These are phyloP conservation scores for Ceratina japonica DNA, from an alignment of 1,140 invertebrate species.

Conservation along the genomic window DNA sequence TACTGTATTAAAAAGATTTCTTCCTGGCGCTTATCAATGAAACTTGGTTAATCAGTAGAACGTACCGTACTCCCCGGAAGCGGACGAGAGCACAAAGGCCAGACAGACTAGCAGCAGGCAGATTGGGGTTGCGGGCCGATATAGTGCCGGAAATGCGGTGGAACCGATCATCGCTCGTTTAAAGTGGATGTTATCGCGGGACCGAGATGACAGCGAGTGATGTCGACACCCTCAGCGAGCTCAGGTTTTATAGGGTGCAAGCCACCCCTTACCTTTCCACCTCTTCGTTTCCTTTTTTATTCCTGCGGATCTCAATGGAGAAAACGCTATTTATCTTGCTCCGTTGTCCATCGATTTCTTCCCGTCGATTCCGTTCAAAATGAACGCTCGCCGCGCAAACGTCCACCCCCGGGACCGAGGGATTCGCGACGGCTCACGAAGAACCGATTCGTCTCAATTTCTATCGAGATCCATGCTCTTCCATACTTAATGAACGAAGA, in stretches of 20 bases:
- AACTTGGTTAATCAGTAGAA: background rate
- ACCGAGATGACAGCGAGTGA: slow-evolving; percentile 51
- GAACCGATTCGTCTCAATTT: slow-evolving; percentile 76
- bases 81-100: slow-evolving; percentile 50
- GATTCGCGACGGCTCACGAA: slow-evolving; percentile 24
- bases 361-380: slow-evolving; percentile 24
- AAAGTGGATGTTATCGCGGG: slow-evolving; percentile 39
- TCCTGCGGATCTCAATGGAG: background rate
- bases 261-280: background rate
- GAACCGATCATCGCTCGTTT: slow-evolving; percentile 40
- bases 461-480: slow-evolving; percentile 66
- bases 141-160: background rate
- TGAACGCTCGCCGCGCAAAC: slow-evolving; percentile 15
- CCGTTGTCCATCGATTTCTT: slow-evolving; percentile 14
- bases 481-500: slow-evolving; percentile 71
- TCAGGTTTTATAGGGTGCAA: slow-evolving; percentile 66
- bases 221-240: slow-evolving; percentile 31
- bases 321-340: slow-evolving; percentile 31
- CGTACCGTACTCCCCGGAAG: slow-evolving; percentile 69
- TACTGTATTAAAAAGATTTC: background rate
- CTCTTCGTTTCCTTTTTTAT: background rate
- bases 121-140: background rate
- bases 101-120: slow-evolving; percentile 40
- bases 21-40: too few relatives aligned
- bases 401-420: slow-evolving; percentile 21